Evolutionary conservation across 2,888 invertebrate species (phyloP).

Genomic region (Eustalomyia histrio): DNA sequence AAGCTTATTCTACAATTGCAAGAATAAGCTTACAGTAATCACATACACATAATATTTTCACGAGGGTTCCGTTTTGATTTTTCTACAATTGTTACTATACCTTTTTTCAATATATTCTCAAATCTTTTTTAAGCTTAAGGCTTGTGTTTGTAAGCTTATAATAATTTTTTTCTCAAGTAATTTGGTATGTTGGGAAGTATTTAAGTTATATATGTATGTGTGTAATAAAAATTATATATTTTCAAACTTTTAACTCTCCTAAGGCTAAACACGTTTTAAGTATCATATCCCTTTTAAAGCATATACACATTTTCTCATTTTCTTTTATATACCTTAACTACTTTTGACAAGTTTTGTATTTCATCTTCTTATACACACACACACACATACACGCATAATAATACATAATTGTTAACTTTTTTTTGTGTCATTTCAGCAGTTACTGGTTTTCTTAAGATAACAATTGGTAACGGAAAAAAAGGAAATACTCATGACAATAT

Average conservation of each 20-base stretch:
- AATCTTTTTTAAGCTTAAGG: too few relatives aligned
- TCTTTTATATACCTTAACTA: constrained; percentile 16
- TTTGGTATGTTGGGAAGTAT: too few relatives aligned
- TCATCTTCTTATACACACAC: not conserved
- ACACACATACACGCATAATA: not conserved
- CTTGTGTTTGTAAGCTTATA: too few relatives aligned
- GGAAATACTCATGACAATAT: constrained; percentile 8
- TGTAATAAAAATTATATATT: too few relatives aligned
- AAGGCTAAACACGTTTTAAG: constrained; percentile 20
- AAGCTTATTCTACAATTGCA: too few relatives aligned
- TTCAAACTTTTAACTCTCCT: not conserved
- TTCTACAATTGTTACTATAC: too few relatives aligned
- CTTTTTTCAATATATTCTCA: too few relatives aligned
- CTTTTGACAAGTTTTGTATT: constrained; percentile 3
- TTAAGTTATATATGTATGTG: too few relatives aligned
- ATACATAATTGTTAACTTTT: constrained; percentile 23
- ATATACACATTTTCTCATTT: constrained; percentile 5
- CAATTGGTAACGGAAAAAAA: not conserved
- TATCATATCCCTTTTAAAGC: constrained; percentile 1
- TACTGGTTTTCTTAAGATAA: not conserved
- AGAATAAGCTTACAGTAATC: too few relatives aligned
- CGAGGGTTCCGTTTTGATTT: too few relatives aligned
- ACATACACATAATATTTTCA: too few relatives aligned
- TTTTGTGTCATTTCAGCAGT: not conserved
- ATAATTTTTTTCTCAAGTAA: too few relatives aligned